A percentile compares a stretch with the other conserved stretches of the same genome.
These are phyloP conservation scores for Ictidomys tridecemlineatus DNA, from an alignment of 2,113 vertebrate genomes.

Conservation along the genomic window DNA sequence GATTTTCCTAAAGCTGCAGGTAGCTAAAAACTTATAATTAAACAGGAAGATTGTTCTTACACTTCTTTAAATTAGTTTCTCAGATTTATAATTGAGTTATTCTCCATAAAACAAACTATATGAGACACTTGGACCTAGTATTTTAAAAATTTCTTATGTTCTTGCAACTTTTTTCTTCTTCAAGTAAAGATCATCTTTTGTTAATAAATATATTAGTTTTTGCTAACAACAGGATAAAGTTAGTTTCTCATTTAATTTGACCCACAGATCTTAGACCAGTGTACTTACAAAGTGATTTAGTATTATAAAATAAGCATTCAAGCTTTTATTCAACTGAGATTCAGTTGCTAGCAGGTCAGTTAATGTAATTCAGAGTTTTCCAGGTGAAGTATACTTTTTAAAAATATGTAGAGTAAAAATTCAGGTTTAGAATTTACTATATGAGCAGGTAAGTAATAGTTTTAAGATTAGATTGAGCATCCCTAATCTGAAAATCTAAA, in stretches of 20 bases:
- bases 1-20: neutral
- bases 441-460: neutral
- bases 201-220: neutral
- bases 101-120: neutral
- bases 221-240: neutral
- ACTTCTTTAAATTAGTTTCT: neutral
- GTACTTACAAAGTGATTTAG: neutral
- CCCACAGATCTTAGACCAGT: neutral
- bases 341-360: neutral
- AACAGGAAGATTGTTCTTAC: neutral
- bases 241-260: neutral
- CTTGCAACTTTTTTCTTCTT: neutral
- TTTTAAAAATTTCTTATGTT: neutral
- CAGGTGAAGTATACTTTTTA: neutral
- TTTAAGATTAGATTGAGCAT: neutral
- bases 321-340: neutral
- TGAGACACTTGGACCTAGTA: neutral
- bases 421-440: neutral
- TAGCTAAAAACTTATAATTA: neutral
- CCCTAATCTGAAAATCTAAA: too few relatives aligned
- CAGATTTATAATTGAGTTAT: neutral
- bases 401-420: neutral
- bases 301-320: neutral
- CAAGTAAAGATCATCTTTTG: neutral
- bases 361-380: neutral